Percentiles rank a stretch among this genome's conserved stretches.
These are phyloP conservation scores for Mesoclemmys tuberculata DNA, from an alignment of 2,113 vertebrate species.

Conservation along the genomic window DNA sequence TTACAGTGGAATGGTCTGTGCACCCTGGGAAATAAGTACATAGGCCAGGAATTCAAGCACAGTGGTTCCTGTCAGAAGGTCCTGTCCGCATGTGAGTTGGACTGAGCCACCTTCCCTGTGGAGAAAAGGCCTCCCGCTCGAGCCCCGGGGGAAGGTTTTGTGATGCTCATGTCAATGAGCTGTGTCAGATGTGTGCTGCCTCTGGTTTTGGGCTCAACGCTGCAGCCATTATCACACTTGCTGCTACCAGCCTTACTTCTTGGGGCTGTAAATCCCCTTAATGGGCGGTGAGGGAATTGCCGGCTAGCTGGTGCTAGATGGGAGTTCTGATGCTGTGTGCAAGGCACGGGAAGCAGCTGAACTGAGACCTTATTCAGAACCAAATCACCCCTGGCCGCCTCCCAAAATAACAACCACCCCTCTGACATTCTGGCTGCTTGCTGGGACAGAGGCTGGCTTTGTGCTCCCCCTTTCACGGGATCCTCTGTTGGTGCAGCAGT, in stretches of 20 bases:
- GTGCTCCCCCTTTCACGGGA: conserved; percentile 33
- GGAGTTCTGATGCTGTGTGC: conserved; percentile 12
- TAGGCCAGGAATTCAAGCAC: not conserved
- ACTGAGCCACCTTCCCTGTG: not conserved
- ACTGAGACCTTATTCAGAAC: conserved; percentile 68
- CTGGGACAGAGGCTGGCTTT: conserved; percentile 63
- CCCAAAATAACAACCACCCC: conserved; percentile 66
- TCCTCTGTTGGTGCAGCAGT: conserved; percentile 15
- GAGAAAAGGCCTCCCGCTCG: accelerated
- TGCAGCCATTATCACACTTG: accelerated
- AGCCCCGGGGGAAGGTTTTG: not conserved
- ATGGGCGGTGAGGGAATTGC: conserved; percentile 54
- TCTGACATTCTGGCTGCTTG: conserved; percentile 38
- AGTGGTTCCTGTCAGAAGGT: not conserved
- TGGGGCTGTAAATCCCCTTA: conserved; percentile 43
- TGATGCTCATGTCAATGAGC: not conserved
- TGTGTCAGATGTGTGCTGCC: not conserved
- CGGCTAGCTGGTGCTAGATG: conserved; percentile 26
- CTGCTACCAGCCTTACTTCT: not conserved
- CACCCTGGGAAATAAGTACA: not conserved
- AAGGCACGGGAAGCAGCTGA: conserved; percentile 43
- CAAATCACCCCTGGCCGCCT: conserved; percentile 49
- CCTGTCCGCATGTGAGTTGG: not conserved
- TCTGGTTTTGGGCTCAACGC: not conserved
- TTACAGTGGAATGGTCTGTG: accelerated